Conservation (phyloP, 1,140 invertebrate genomes). For the Papilio polyxenes region DNA sequence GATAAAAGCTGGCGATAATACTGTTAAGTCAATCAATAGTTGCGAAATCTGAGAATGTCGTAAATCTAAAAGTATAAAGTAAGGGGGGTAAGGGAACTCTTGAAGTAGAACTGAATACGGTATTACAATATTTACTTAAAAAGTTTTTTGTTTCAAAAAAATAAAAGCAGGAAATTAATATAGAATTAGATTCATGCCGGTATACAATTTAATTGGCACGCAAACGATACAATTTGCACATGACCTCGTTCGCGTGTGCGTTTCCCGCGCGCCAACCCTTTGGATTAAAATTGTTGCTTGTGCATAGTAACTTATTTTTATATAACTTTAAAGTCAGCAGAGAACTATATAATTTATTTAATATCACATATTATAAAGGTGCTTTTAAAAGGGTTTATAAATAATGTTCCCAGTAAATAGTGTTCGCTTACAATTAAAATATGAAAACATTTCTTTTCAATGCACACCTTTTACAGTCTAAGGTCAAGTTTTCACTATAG, state of each 20-base stretch:
- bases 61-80: background rate
- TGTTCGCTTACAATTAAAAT: constrained; percentile 12
- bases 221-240: constrained; percentile 23
- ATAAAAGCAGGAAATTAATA: background rate
- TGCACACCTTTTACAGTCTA: background rate
- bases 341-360: background rate
- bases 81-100: too few relatives aligned
- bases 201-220: constrained; percentile 11
- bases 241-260: constrained; percentile 12
- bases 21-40: too few relatives aligned
- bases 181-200: background rate
- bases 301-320: background rate
- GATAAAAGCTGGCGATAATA: too few relatives aligned
- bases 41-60: background rate
- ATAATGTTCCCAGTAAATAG: background rate
- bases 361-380: too few relatives aligned
- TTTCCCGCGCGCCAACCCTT: background rate
- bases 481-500: constrained; percentile 10
- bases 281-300: constrained; percentile 18
- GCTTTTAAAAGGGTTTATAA: background rate
- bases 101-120: too few relatives aligned
- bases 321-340: background rate
- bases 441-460: constrained; percentile 8
- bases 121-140: too few relatives aligned
- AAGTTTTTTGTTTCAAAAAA: background rate